These are phyloP conservation scores for Rhinopomastus cyanomelas DNA, from an alignment of 2,113 vertebrate genomes.

Conservation along the genomic window DNA sequence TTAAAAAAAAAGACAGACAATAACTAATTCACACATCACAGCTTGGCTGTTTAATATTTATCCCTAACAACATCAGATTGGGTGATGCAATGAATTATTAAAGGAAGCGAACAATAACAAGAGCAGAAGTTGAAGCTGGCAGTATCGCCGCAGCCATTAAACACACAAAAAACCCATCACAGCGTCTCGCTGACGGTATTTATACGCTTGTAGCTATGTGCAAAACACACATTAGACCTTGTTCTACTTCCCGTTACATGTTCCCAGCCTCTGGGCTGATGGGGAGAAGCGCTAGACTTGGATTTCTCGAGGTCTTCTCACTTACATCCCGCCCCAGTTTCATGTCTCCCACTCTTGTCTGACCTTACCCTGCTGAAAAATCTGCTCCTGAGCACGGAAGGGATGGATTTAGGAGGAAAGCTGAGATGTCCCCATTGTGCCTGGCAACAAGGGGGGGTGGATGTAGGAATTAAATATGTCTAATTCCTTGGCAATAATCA, in stretches of 20 bases:
- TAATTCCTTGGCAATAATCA: slow-evolving; percentile 46
- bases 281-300: background rate
- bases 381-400: background rate
- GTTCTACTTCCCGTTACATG: background rate
- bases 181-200: background rate
- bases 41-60: slow-evolving; percentile 59
- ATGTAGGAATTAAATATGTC: slow-evolving; percentile 1
- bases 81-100: slow-evolving; percentile 58
- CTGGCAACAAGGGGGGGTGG: background rate
- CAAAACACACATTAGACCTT: background rate
- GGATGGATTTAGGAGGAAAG: background rate
- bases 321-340: background rate
- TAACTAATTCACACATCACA: slow-evolving; percentile 37
- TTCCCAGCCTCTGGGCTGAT: background rate
- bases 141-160: slow-evolving; percentile 3
- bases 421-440: background rate
- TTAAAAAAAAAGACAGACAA: slow-evolving; percentile 36
- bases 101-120: slow-evolving; percentile 43
- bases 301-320: background rate
- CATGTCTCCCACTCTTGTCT: accelerated
- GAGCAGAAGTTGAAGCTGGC: background rate
- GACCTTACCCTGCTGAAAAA: background rate
- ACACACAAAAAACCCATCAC: background rate
- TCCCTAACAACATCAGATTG: slow-evolving; percentile 34
- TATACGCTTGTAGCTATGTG: background rate